A percentile compares a stretch with the other conserved stretches of the same genome.
Evolutionary conservation across 2,113 vertebrate species (phyloP).

Genomic region (Rallus limicola): DNA sequence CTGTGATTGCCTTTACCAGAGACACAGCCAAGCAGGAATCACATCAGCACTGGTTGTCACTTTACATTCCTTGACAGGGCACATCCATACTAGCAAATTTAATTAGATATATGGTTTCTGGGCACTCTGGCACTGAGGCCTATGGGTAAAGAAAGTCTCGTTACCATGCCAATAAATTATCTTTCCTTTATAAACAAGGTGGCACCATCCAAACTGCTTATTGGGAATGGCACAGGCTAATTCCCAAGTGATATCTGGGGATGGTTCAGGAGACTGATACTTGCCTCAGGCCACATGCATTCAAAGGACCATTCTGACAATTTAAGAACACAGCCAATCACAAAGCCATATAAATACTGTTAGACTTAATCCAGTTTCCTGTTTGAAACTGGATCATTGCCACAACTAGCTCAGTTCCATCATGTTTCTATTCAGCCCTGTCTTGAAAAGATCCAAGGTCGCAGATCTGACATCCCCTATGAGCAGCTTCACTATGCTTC

Average conservation of each 20-base stretch:
- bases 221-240: neutral
- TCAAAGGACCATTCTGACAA: neutral
- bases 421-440: fast-evolving
- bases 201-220: neutral
- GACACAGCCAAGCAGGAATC: neutral
- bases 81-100: neutral
- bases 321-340: neutral
- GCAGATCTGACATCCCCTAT: neutral
- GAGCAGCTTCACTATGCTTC: neutral
- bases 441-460: neutral
- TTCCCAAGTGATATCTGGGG: neutral
- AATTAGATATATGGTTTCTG: neutral
- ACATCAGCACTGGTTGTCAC: neutral
- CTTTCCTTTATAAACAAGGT: neutral
- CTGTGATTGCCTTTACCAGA: neutral
- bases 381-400: neutral
- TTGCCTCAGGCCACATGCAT: neutral
- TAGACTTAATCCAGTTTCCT: neutral
- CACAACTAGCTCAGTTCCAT: neutral
- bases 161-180: neutral
- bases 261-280: neutral
- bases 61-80: neutral
- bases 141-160: neutral
- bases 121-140: neutral
- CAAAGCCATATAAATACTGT: neutral